Conservation (phyloP, 2,888 invertebrate species). For the Lycaena phlaeas region DNA sequence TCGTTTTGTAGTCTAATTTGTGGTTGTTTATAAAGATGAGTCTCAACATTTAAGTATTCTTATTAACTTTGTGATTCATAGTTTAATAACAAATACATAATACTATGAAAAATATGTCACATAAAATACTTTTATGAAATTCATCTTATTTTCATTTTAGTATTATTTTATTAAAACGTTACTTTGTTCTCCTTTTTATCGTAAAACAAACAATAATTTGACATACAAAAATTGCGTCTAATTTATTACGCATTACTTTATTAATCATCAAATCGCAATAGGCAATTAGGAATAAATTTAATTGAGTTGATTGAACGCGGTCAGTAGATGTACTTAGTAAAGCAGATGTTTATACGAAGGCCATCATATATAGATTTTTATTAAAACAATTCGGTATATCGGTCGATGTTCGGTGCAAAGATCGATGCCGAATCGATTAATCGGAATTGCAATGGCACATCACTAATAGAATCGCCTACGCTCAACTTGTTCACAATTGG, state of each 20-base stretch:
- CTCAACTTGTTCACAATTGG: constrained; percentile 64
- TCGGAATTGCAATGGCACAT: constrained; percentile 55
- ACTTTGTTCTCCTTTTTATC: too few relatives aligned
- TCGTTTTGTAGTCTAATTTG: too few relatives aligned
- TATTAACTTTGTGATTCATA: too few relatives aligned
- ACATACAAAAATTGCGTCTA: background rate
- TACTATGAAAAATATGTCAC: too few relatives aligned
- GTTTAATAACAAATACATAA: too few relatives aligned
- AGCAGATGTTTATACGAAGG: constrained; percentile 24
- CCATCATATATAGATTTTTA: constrained; percentile 20
- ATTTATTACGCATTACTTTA: background rate
- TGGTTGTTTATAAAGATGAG: too few relatives aligned
- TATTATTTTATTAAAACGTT: too few relatives aligned
- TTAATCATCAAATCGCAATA: background rate
- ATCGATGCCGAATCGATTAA: constrained; percentile 70
- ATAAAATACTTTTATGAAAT: too few relatives aligned
- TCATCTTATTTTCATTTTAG: too few relatives aligned
- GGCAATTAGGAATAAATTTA: constrained; percentile 20
- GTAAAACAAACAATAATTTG: background rate
- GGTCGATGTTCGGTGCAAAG: constrained; percentile 56
- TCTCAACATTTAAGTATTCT: too few relatives aligned
- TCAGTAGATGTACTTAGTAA: constrained; percentile 22
- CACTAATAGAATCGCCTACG: constrained; percentile 66
- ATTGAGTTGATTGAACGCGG: constrained; percentile 23
- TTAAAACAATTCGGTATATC: constrained; percentile 26